Base-by-base conservation (phyloP, 2,888 invertebrate genomes). In the Cataglyphis altisquamis region DNA sequence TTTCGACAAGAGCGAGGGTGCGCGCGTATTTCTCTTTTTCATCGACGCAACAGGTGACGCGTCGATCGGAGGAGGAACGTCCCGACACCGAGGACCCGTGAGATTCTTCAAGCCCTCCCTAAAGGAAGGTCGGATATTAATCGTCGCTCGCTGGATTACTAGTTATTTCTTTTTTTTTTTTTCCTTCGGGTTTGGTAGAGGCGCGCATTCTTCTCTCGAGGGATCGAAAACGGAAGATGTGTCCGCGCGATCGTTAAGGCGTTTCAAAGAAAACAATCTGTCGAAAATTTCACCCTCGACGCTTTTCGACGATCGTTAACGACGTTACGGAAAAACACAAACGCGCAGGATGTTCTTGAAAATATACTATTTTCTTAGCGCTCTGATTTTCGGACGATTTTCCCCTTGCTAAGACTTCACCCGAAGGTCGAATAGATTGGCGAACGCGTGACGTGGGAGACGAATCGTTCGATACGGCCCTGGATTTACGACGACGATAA, bases 21-120 rank as follows among this genome's bases (percentile, higher is more conserved):
- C 25, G 75, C n/a, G 52, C 12, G 52, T 32, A 67, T 77, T 39
- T 78, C 8, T 78, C 72, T 57, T 45, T 41, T 57, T 41, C 57
- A 29, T 32, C 78, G 60, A 45, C 18, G 60, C 45, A 80, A 80
- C 78, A 80, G 60, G 78, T 80, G 78, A 80, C 39, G 73, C 52
- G 15, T 55, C 67, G 48, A 73, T 36, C 10, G 25, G 10, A 10
- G 10, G 74, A 41, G 60, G 3, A 73, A 60, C 32, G 10, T n/a
- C 21, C 32, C 78, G 18, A 12, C 25, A 57, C 21, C 18, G n/a
- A 39, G 74, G 48, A 80, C 12, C 18, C 60, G 9, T 60, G 60
- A 80, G 25, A 72, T 45, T 18, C 60, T 32, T 18, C n/a, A 36
- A 36, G 48, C 18, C 60, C 73, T 25, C 60, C 78, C 78, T 25